These are phyloP conservation scores for Rugalucina vietnamica DNA, from an alignment of 2,888 invertebrate species.

Conservation along the genomic window DNA sequence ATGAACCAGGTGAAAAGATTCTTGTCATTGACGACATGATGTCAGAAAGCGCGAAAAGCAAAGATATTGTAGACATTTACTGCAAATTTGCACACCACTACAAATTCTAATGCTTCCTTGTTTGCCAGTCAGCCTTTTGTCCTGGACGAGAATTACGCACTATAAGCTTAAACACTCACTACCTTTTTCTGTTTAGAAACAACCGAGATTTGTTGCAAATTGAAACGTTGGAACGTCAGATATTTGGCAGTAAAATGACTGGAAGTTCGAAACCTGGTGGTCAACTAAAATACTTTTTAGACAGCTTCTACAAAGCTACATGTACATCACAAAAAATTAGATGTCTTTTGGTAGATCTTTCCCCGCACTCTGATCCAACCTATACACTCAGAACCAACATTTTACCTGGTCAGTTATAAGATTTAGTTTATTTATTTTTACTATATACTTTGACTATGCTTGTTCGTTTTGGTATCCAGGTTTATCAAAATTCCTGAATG, in stretches of 20 bases:
- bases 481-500: too few relatives aligned
- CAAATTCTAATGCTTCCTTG: slow-evolving; percentile 49
- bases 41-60: slow-evolving; percentile 28
- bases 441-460: too few relatives aligned
- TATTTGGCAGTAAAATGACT: slow-evolving; percentile 32
- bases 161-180: slow-evolving; percentile 57
- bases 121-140: slow-evolving; percentile 53
- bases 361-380: too few relatives aligned
- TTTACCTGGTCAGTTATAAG: too few relatives aligned
- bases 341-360: slow-evolving; percentile 53
- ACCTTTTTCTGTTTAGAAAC: slow-evolving; percentile 58
- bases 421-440: too few relatives aligned
- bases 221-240: slow-evolving; percentile 56
- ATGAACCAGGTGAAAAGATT: slow-evolving; percentile 41
- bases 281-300: slow-evolving; percentile 47
- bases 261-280: too few relatives aligned
- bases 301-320: slow-evolving; percentile 51
- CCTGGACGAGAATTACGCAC: slow-evolving; percentile 50
- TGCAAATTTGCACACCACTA: slow-evolving; percentile 55
- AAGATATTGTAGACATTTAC: slow-evolving; percentile 52
- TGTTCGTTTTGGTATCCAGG: too few relatives aligned
- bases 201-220: slow-evolving; percentile 51
- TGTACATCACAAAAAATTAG: slow-evolving; percentile 44
- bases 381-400: too few relatives aligned
- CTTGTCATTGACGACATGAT: slow-evolving; percentile 55